Evolutionary conservation across 2,113 vertebrate species (phyloP), one percentile per base, ranked within the genome.

Genomic region (Crotalus horridus): DNA sequence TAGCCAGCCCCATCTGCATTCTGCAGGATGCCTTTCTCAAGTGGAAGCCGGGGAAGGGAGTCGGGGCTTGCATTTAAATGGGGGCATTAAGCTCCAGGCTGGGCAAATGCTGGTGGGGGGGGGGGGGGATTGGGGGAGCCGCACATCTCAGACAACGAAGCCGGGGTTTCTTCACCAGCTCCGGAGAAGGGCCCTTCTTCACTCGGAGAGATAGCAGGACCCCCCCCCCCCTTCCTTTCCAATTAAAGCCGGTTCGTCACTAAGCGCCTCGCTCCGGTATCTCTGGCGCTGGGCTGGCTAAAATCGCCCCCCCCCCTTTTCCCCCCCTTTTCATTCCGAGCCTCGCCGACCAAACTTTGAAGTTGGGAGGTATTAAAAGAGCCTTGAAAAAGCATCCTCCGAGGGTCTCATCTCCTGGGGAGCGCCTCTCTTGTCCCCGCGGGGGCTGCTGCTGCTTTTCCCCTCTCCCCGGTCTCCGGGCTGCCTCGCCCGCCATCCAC

Each of bases 11-110:
- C 94, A 95, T 89, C 87, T 90, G 8, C 91, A 87, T 93, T 94
- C 92, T 51, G 92, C 92, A 90, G 91, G 94, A 94, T 93, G 89
- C 43, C 91, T 93, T 91, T 81, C 94, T 61, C 86, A 94, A 95
- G 74, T 85, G 91, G 74, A 93, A 87, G 93, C 43, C 87, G 91
- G 95, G 93, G 33, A 56, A 69, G 92, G 92, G 95, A 89, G 91
- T 90, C 58, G 94, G 86, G 1, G 89, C 43, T 93, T 93, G 93
- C 94, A 96, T 96, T 93, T 96, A 96, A 96, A 94, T 94, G 88
- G 95, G 92, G 87, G 33, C 91, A 91, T 96, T 94, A 95, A 93
- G 95, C 95, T 20, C 90, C 89, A 95, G 93, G 91, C 87, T 91
- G 94, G 92, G 92, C 94, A 92, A 64, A 15, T 95, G 95, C 93